Evolutionary conservation across 2,888 invertebrate species (phyloP).

Genomic region (Sturmia bella): DNA sequence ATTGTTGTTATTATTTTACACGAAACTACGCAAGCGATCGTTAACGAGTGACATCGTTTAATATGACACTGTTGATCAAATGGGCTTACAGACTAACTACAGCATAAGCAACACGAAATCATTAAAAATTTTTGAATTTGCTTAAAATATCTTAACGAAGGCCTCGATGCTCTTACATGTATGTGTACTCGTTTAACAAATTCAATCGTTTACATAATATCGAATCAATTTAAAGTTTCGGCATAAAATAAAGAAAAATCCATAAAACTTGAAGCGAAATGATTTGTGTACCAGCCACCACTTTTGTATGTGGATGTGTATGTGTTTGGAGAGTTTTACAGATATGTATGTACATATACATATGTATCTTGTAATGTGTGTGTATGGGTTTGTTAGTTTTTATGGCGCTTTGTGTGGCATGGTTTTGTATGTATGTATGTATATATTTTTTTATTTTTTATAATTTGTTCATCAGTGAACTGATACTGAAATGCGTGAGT

Average conservation of each 20-base stretch:
- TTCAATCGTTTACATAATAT: constrained; percentile 35
- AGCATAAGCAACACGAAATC: no score
- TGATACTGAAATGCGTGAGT: constrained; percentile 49
- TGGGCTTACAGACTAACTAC: no score
- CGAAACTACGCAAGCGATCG: no score
- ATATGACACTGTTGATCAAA: no score
- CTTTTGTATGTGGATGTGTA: neutral
- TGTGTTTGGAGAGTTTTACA: constrained; percentile 5
- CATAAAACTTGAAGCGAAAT: constrained; percentile 5
- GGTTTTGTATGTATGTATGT: constrained; percentile 44
- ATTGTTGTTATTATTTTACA: no score
- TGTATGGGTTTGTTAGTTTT: constrained; percentile 16
- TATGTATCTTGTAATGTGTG: neutral
- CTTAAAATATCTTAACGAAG: no score
- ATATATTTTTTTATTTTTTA: constrained; percentile 4
- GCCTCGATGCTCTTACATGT: no score
- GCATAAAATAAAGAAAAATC: constrained; percentile 12
- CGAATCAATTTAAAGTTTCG: constrained; percentile 17
- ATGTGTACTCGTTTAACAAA: constrained; percentile 25
- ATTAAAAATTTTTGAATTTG: no score
- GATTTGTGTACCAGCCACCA: neutral
- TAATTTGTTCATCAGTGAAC: constrained; percentile 20
- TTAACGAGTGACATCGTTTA: no score
- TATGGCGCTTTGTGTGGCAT: constrained; percentile 53
- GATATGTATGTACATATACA: neutral